Conservation (phyloP, 2,113 vertebrate genomes). For the Oncorhynchus clarkii region DNA sequence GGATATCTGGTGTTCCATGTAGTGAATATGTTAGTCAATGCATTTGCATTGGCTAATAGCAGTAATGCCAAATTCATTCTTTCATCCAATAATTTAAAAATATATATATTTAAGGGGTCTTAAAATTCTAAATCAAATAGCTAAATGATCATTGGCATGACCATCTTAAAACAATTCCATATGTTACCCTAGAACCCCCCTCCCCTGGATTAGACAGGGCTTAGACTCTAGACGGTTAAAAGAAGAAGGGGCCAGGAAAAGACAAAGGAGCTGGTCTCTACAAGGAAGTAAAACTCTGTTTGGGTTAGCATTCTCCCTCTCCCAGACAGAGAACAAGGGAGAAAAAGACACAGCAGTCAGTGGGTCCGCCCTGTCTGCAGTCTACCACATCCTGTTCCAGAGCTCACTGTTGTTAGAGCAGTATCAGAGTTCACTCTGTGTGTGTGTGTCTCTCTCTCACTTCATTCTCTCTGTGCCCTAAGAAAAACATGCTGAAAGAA, state of each 20-base stretch:
- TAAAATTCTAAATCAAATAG: too few species aligned
- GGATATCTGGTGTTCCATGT: too few species aligned
- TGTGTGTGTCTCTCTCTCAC: not conserved
- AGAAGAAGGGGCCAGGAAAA: conserved; percentile 2
- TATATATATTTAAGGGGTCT: too few species aligned
- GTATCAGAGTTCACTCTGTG: conserved; percentile 47
- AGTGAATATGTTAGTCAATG: too few species aligned
- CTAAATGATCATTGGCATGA: too few species aligned
- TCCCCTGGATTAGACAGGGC: not conserved
- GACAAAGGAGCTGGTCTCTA: conserved; percentile 19
- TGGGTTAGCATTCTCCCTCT: conserved; percentile 44
- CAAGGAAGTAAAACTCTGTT: conserved; percentile 59
- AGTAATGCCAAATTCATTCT: too few species aligned
- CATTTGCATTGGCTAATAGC: too few species aligned
- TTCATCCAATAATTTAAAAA: too few species aligned
- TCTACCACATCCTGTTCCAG: conserved; percentile 68
- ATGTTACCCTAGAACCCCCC: too few species aligned
- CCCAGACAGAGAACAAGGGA: conserved; percentile 30
- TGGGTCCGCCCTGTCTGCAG: conserved; percentile 66
- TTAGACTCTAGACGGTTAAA: not conserved
- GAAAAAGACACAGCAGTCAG: conserved; percentile 26
- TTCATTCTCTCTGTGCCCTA: not conserved
- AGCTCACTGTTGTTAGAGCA: conserved; percentile 40
- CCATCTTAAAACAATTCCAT: too few species aligned
- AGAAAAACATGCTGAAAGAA: conserved; percentile 14